A percentile compares a stretch with the other conserved stretches of the same genome.
These are phyloP conservation scores for Pampusana beccarii DNA, from an alignment of 2,113 vertebrate genomes.

Conservation along the genomic window DNA sequence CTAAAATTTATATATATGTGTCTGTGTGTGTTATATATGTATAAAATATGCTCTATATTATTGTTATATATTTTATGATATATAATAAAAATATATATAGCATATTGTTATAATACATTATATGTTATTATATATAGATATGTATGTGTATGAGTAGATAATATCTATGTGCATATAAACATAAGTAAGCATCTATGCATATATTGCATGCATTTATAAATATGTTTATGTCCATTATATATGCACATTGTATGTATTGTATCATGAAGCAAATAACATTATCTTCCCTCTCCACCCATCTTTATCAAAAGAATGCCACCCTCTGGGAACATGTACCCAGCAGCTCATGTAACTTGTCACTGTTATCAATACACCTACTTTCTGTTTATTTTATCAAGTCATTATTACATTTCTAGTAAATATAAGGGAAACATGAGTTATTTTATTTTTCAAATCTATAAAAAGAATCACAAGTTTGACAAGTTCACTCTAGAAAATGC, in stretches of 20 bases:
- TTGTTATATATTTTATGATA: no score
- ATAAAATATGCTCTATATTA: background rate
- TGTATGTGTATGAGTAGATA: background rate
- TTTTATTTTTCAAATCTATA: background rate
- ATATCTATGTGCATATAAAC: background rate
- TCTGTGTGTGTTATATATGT: background rate
- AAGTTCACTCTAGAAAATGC: background rate
- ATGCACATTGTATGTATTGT: background rate
- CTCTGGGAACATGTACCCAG: background rate
- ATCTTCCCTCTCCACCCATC: background rate
- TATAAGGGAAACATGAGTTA: background rate
- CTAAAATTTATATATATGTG: background rate
- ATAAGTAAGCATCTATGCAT: background rate
- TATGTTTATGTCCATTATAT: background rate
- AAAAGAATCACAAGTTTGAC: background rate
- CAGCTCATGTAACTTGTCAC: background rate
- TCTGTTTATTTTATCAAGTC: background rate
- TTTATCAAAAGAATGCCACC: background rate
- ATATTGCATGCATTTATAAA: background rate
- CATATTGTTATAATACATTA: background rate
- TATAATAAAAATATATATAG: background rate
- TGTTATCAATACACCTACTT: background rate
- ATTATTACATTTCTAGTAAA: background rate
- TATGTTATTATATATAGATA: background rate
- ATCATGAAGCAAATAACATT: background rate